phyloP scores from a whole-genome alignment of 2,797 vertebrate species.

The Craterocephalus amniculus region DNA sequence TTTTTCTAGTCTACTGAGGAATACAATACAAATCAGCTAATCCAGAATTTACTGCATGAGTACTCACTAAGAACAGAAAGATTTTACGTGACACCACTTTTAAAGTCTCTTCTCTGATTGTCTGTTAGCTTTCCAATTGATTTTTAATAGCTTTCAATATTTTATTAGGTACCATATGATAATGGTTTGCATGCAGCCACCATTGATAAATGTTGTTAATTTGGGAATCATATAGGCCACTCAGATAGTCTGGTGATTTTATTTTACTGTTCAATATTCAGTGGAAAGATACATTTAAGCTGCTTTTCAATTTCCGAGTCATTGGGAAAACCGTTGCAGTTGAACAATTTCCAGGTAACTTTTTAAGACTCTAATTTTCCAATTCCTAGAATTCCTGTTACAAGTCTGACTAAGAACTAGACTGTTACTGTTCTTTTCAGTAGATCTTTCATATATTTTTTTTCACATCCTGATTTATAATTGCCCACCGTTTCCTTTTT shows the following conservation, averaged over 20 bases:
- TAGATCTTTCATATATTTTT: neutral
- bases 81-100: conserved; percentile 2
- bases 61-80: neutral
- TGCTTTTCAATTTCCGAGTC: neutral
- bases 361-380: neutral
- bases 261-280: conserved; percentile 5
- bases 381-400: too few species aligned
- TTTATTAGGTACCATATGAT: conserved; percentile 14
- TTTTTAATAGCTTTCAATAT: conserved; percentile 33
- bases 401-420: too few species aligned
- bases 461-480: neutral
- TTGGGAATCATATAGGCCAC: conserved; percentile 9
- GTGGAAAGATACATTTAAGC: neutral
- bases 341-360: too few species aligned
- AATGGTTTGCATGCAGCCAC: conserved; percentile 7
- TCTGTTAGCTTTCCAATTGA: neutral
- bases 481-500: neutral
- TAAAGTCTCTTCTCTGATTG: conserved; percentile 1
- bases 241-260: neutral
- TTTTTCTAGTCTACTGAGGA: neutral
- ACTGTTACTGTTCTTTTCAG: neutral
- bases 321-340: neutral
- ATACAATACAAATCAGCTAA: conserved; percentile 11
- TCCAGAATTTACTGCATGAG: conserved; percentile 3
- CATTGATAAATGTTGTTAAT: conserved; percentile 38